Evolutionary conservation across 2,888 invertebrate genomes (phyloP).

Genomic region (Epicampocera succincta): DNA sequence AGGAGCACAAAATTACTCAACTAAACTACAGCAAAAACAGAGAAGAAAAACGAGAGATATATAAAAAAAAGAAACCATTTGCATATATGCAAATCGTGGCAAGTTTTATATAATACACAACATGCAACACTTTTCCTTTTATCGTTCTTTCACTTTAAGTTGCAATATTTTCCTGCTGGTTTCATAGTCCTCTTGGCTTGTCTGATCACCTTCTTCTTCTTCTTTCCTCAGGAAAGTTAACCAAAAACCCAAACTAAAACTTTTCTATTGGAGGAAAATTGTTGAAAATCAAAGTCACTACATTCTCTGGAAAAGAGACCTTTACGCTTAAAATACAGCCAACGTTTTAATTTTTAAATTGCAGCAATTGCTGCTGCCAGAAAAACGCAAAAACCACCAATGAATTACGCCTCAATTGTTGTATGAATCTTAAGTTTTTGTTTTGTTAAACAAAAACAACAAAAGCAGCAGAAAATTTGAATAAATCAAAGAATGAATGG

Average conservation of each 20-base stretch:
- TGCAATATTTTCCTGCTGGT: not conserved
- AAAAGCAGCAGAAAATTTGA: constrained; percentile 7
- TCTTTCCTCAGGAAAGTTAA: not conserved
- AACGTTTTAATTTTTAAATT: constrained; percentile 43
- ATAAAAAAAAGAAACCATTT: constrained; percentile 40
- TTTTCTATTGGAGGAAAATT: constrained; percentile 3
- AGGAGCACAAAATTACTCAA: constrained; percentile 34
- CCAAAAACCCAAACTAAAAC: not conserved
- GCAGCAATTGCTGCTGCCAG: constrained; percentile 45
- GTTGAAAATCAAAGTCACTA: constrained; percentile 40
- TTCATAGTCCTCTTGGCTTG: constrained; percentile 7
- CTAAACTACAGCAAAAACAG: constrained; percentile 25
- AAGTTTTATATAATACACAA: constrained; percentile 51
- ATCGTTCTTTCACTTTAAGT: not conserved
- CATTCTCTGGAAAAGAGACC: constrained; percentile 8
- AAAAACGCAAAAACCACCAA: constrained; percentile 58
- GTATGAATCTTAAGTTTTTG: constrained; percentile 17
- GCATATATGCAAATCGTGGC: constrained; percentile 65
- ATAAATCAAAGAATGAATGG: not conserved
- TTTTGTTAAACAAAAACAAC: not conserved
- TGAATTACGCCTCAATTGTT: constrained; percentile 58
- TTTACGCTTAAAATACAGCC: constrained; percentile 42
- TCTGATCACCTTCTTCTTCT: too few relatives aligned
- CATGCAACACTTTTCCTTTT: constrained; percentile 65
- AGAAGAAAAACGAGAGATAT: constrained; percentile 2